Evolutionary conservation across 1,140 invertebrate genomes (phyloP).

Genomic region (Neodiprion pinetum): DNA sequence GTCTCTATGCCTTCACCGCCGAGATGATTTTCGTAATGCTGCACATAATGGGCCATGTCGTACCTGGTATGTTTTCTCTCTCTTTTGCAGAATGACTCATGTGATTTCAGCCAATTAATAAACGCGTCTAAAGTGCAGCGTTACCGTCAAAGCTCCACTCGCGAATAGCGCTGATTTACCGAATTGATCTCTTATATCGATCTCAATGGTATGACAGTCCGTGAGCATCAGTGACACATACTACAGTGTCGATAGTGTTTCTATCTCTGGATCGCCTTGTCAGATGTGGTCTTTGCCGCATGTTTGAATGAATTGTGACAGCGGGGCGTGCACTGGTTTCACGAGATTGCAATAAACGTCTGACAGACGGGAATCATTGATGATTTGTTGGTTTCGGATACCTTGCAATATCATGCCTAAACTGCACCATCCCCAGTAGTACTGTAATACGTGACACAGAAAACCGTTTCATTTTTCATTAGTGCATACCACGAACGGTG

Average conservation of each 20-base stretch:
- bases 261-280: not conserved
- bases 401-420: no score
- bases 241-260: not conserved
- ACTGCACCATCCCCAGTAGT: no score
- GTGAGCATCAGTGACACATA: not conserved
- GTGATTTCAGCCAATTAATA: not conserved
- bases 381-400: no score
- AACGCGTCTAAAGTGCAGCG: not conserved
- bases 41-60: not conserved
- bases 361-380: not conserved
- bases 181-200: not conserved
- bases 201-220: not conserved
- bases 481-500: no score
- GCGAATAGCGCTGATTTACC: not conserved
- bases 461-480: no score
- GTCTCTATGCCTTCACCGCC: not conserved
- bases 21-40: not conserved
- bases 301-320: not conserved
- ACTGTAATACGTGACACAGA: no score
- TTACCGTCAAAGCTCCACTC: not conserved
- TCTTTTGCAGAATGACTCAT: not conserved
- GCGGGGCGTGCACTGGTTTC: not conserved
- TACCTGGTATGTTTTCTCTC: no score
- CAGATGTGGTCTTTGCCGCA: not conserved
- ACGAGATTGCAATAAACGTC: not conserved